Evolutionary conservation across 1,140 invertebrate species (phyloP).

Genomic region (Nebria ingens): DNA sequence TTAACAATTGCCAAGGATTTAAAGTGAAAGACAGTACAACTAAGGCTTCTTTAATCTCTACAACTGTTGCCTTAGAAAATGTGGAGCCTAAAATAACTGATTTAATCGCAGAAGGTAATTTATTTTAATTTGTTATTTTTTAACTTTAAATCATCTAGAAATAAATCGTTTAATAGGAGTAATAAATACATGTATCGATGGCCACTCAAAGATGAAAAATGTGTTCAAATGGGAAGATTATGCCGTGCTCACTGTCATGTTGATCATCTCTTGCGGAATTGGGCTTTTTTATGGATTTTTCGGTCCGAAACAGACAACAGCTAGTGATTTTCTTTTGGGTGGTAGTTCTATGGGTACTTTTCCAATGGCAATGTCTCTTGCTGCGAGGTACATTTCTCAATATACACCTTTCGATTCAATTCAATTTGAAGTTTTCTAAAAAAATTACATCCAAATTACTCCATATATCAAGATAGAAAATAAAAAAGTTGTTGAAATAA

Average conservation of each 20-base stretch:
- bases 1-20: background rate
- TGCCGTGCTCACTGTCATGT: conserved; percentile 54
- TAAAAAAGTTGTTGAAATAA: no score
- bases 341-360: conserved; percentile 64
- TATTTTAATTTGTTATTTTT: background rate
- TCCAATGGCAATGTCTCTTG: conserved; percentile 67
- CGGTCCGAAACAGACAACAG: conserved; percentile 59
- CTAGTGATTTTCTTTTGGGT: conserved; percentile 66
- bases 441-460: no score
- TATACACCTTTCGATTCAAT: background rate
- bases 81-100: background rate
- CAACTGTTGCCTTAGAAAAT: background rate
- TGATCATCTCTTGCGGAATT: conserved; percentile 62
- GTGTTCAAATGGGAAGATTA: conserved; percentile 59
- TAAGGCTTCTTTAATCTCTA: background rate
- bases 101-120: background rate
- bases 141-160: background rate
- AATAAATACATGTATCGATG: conserved; percentile 16
- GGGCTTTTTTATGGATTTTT: conserved; percentile 73
- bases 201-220: conserved; percentile 20
- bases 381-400: conserved; percentile 58
- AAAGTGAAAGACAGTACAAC: background rate
- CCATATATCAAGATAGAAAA: no score
- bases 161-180: background rate
- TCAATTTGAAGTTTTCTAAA: conserved; percentile 2